A percentile compares a stretch with the other conserved stretches of the same genome.
These are phyloP conservation scores for Otocyon megalotis DNA, from an alignment of 2,113 vertebrate genomes.

Conservation along the genomic window DNA sequence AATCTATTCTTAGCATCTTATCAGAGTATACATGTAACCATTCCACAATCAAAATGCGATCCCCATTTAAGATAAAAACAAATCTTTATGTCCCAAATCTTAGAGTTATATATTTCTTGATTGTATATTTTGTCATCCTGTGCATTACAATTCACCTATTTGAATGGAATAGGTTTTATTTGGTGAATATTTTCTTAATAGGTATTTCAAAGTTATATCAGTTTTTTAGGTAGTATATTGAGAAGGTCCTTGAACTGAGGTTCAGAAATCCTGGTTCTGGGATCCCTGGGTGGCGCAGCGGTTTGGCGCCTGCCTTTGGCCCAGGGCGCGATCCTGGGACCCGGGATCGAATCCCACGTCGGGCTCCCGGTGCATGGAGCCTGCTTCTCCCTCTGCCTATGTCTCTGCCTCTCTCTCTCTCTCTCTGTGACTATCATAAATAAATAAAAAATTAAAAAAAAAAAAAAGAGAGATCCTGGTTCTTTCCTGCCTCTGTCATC, in stretches of 20 bases:
- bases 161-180: slow-evolving; percentile 24
- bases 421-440: too few relatives aligned
- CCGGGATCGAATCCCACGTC: too few relatives aligned
- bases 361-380: too few relatives aligned
- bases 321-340: too few relatives aligned
- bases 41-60: neutral
- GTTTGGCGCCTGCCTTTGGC: too few relatives aligned
- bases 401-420: too few relatives aligned
- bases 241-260: slow-evolving; percentile 12
- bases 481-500: neutral
- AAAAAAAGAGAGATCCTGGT: neutral
- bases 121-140: slow-evolving; percentile 24
- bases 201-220: slow-evolving; percentile 14
- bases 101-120: slow-evolving; percentile 20
- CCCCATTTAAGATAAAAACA: neutral
- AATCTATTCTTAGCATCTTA: neutral
- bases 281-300: too few relatives aligned
- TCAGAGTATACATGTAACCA: neutral
- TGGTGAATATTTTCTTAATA: slow-evolving; percentile 14
- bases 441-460: too few relatives aligned
- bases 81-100: neutral
- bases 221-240: neutral
- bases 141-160: neutral
- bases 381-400: too few relatives aligned
- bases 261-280: neutral